A percentile compares a stretch with the other conserved stretches of the same genome.
Evolutionary conservation across 2,113 vertebrate species (phyloP).

Genomic region (Siniperca chuatsi): DNA sequence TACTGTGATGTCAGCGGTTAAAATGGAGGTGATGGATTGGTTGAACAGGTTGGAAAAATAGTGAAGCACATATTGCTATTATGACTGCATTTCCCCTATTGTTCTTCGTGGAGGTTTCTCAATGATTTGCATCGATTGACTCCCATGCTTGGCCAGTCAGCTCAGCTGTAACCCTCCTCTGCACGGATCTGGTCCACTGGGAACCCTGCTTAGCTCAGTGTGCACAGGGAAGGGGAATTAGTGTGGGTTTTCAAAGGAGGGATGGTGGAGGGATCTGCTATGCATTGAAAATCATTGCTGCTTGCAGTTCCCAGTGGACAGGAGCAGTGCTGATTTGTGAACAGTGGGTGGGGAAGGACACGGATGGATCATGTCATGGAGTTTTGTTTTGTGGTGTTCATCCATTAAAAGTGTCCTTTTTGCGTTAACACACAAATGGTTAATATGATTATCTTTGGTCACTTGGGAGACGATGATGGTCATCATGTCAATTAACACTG

Average conservation of each 20-base stretch:
- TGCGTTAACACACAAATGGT: constrained; percentile 1
- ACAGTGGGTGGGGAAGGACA: constrained; percentile 52
- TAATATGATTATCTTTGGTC: background rate
- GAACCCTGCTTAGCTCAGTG: constrained; percentile 70
- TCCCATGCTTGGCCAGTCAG: constrained; percentile 63
- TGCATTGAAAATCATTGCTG: constrained; percentile 78
- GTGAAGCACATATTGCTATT: background rate
- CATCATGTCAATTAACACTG: constrained; percentile 30
- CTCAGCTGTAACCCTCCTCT: constrained; percentile 62
- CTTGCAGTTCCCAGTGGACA: constrained; percentile 64
- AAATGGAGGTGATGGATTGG: background rate
- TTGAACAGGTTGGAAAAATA: constrained; percentile 19
- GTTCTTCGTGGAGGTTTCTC: constrained; percentile 42
- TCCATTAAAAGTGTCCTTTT: constrained; percentile 46
- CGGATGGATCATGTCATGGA: constrained; percentile 44
- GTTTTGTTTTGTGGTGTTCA: constrained; percentile 47
- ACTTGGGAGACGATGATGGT: constrained; percentile 10
- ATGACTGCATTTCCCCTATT: background rate
- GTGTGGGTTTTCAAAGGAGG: constrained; percentile 75
- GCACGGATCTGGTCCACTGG: constrained; percentile 63
- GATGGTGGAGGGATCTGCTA: constrained; percentile 66
- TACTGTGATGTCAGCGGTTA: background rate
- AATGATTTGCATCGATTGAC: constrained; percentile 73
- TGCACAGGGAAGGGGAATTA: constrained; percentile 71
- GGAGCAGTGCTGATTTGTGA: constrained; percentile 65